Evolutionary conservation across 2,113 vertebrate species (phyloP), one percentile per base, ranked within the genome.

Genomic region (Phaethon lepturus): DNA sequence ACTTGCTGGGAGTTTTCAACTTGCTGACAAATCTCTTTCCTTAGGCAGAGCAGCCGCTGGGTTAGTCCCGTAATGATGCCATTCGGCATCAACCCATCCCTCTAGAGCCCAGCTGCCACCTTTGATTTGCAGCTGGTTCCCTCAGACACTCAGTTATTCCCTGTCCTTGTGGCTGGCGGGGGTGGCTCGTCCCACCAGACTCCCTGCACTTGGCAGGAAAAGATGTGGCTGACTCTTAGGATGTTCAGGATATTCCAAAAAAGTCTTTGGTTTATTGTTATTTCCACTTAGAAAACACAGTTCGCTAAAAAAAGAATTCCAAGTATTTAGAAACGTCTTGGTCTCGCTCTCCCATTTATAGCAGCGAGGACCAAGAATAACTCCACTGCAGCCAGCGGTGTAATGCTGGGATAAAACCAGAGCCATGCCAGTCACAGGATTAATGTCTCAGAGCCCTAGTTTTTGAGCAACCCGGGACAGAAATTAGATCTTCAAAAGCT

Each of bases 401-500:
- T 33, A 60, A 83, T 0, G 2, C 22, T 44, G 40, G 50, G 63
- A 49, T 89, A 69, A 94, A 88, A 73, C 26, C 72, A 83, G 72
- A 73, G 20, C 59, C 31, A 7, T 4, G 20, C 42, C 72, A 84
- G 38, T 42, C 68, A 45, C 16, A 40, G 64, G 22, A 72, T 14
- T 73, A 20, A 60, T 15, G 49, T 33, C 45, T 73, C 45, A 64
- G 40, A 69, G 26, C 23, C 35, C 38, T 67, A 38, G 0, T 66
- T 80, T 82, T 69, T 0, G 1, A 94, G 52, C 64, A 87, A 67
- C 56, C 56, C 6, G 19, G 47, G 52, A 50, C n/a, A 93, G 73
- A 91, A 95, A 91, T 38, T 20, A 58, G 64, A 89, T n/a, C 76
- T 93, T 77, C 55, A 58, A 81, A 90, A 74, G 67, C 64, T 74